Conservation (phyloP, 2,888 invertebrate species). For the Xylocampa areola region DNA sequence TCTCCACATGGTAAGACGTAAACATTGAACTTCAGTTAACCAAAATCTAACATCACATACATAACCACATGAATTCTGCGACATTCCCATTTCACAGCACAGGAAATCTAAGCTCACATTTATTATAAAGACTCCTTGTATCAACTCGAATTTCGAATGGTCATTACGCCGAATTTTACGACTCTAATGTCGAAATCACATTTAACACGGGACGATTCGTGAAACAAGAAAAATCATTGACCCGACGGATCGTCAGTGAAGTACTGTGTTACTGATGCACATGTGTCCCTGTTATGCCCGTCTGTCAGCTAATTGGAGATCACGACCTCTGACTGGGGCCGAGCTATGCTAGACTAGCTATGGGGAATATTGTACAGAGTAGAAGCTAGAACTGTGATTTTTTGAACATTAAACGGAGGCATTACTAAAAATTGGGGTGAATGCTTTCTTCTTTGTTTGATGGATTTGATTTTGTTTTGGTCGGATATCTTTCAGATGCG, state of each 20-base stretch:
- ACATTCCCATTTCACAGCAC: slow-evolving; percentile 16
- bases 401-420: not conserved
- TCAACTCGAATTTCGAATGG: slow-evolving; percentile 27
- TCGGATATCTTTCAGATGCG: no score
- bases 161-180: slow-evolving; percentile 37
- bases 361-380: slow-evolving; percentile 22
- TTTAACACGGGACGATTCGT: slow-evolving; percentile 11
- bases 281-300: slow-evolving; percentile 42
- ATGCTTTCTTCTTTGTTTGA: no score
- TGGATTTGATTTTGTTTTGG: no score
- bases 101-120: slow-evolving; percentile 24
- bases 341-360: slow-evolving; percentile 24
- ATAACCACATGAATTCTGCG: slow-evolving; percentile 35
- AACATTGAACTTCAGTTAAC: no score
- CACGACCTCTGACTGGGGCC: slow-evolving; percentile 49
- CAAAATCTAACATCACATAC: slow-evolving; percentile 43
- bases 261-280: slow-evolving; percentile 34
- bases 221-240: slow-evolving; percentile 41
- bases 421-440: no score
- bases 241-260: slow-evolving; percentile 24
- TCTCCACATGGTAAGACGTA: no score
- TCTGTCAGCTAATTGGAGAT: slow-evolving; percentile 54
- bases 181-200: slow-evolving; percentile 30
- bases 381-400: slow-evolving; percentile 1
- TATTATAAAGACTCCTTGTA: slow-evolving; percentile 26